Evolutionary conservation across 1,140 invertebrate genomes (phyloP).

Genomic region (Brachionus paranguensis): DNA sequence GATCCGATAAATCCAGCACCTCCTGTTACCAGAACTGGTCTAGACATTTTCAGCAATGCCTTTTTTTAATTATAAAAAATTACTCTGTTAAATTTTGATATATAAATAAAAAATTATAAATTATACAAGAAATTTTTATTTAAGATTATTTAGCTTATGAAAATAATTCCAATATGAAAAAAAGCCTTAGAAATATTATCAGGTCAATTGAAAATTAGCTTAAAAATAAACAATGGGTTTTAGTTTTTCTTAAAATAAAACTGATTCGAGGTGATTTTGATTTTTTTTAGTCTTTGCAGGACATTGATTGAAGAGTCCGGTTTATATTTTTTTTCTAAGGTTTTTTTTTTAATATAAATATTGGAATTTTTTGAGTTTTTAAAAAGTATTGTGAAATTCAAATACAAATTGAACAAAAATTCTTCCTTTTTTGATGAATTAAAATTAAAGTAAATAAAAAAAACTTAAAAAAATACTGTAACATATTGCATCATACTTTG

Average conservation of each 20-base stretch:
- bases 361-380: too few relatives aligned
- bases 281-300: not conserved
- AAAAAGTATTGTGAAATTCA: too few relatives aligned
- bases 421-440: too few relatives aligned
- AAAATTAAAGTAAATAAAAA: too few relatives aligned
- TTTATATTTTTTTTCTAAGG: too few relatives aligned
- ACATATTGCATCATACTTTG: too few relatives aligned
- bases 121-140: not conserved
- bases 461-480: too few relatives aligned
- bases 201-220: not conserved
- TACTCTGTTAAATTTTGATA: too few relatives aligned
- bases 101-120: too few relatives aligned
- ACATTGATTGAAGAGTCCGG: not conserved
- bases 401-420: too few relatives aligned
- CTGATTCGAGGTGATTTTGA: not conserved
- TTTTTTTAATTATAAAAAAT: too few relatives aligned
- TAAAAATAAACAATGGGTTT: not conserved
- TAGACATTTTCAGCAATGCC: not conserved
- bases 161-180: not conserved
- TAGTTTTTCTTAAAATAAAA: not conserved
- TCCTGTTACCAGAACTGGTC: conserved; percentile 75
- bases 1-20: conserved; percentile 95
- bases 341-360: too few relatives aligned
- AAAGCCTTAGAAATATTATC: not conserved
- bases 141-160: not conserved